These are phyloP conservation scores for Hippocampus abdominalis DNA, from an alignment of 2,113 vertebrate species.

Conservation along the genomic window DNA sequence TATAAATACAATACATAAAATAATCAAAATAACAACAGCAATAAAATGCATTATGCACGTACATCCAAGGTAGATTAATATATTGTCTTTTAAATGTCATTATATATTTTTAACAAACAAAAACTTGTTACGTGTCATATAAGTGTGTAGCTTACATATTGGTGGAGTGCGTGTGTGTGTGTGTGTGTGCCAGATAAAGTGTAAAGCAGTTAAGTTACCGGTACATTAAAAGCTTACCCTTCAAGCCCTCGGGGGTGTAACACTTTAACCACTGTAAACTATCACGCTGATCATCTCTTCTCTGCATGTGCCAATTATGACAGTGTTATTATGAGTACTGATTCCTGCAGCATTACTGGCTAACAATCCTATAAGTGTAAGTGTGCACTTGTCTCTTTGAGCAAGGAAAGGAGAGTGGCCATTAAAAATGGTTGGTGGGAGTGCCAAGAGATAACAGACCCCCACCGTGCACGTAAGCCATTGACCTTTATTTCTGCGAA, in stretches of 20 bases:
- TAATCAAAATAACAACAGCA: too few relatives aligned
- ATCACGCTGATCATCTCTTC: not conserved
- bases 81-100: not conserved
- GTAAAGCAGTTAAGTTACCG: not conserved
- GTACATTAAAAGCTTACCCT: conserved; percentile 22
- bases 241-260: not conserved
- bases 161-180: not conserved
- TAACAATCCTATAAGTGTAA: not conserved
- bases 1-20: too few relatives aligned
- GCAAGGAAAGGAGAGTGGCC: not conserved
- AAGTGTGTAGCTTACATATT: not conserved
- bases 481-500: not conserved
- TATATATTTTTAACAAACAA: not conserved
- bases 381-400: not conserved
- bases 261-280: not conserved
- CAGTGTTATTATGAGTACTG: not conserved
- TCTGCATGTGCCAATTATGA: not conserved
- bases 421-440: conserved; percentile 1
- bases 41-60: not conserved
- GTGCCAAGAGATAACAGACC: conserved; percentile 2
- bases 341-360: conserved; percentile 13
- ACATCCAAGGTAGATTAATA: too few relatives aligned
- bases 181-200: not conserved
- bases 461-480: not conserved
- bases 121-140: too few relatives aligned